A percentile compares a stretch with the other conserved stretches of the same genome.
phyloP scores from a whole-genome alignment of 2,888 invertebrate genomes.

The Tenodera sinensis region DNA sequence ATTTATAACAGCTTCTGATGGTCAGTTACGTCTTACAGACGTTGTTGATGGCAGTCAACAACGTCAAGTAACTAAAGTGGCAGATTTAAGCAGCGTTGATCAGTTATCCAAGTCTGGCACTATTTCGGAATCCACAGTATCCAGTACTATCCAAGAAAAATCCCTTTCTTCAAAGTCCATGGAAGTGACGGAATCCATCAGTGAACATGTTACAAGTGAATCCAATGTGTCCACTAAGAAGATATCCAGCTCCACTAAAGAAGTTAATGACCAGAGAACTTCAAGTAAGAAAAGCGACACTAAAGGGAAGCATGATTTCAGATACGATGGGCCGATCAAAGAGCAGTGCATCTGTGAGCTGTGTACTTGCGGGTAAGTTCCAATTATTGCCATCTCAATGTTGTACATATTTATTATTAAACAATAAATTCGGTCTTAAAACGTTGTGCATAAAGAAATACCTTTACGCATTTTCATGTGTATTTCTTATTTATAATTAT shows the following conservation, averaged over 20 bases:
- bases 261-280: neutral
- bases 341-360: constrained; percentile 88
- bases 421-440: no score
- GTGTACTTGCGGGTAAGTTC: constrained; percentile 84
- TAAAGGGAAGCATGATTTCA: neutral
- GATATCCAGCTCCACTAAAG: neutral
- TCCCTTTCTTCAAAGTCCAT: neutral
- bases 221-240: neutral
- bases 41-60: neutral
- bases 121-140: neutral
- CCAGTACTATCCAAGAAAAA: neutral
- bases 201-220: neutral
- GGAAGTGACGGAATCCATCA: neutral
- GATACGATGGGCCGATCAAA: constrained; percentile 43
- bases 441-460: no score
- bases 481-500: no score
- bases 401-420: no score
- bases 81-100: neutral
- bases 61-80: neutral
- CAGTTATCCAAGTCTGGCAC: neutral
- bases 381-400: no score
- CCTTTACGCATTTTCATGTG: no score
- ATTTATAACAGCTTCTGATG: neutral
- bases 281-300: neutral
- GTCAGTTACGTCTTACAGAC: neutral